These are phyloP conservation scores for Parotocinclus haroldoi DNA, from an alignment of 2,797 vertebrate genomes.

Conservation along the genomic window DNA sequence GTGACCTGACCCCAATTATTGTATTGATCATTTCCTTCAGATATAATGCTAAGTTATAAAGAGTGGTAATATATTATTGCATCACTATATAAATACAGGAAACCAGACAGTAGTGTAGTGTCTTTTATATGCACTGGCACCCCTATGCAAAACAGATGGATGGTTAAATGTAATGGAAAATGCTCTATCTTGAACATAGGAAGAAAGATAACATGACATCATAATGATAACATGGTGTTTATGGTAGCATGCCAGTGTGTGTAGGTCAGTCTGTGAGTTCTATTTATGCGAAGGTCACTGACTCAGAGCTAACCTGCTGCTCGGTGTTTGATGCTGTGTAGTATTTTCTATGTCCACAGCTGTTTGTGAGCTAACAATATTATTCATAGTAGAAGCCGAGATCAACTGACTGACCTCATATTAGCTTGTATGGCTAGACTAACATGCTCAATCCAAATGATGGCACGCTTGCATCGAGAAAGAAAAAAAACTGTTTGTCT, in stretches of 20 bases:
- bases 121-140: too few relatives aligned
- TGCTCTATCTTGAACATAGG: neutral
- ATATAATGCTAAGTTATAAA: too few relatives aligned
- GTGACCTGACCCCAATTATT: too few relatives aligned
- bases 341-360: neutral
- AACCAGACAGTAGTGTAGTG: neutral
- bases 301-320: neutral
- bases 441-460: too few relatives aligned
- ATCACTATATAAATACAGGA: neutral
- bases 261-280: neutral
- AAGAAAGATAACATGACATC: conserved; percentile 5
- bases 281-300: neutral
- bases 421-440: too few relatives aligned
- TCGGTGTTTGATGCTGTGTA: neutral
- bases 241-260: neutral
- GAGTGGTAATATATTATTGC: neutral
- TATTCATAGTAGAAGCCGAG: too few relatives aligned
- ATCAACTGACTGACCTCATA: too few relatives aligned
- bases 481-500: too few relatives aligned
- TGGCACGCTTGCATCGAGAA: too few relatives aligned
- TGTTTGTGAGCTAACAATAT: neutral
- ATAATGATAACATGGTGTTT: neutral
- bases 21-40: too few relatives aligned
- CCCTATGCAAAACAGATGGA: too few relatives aligned
- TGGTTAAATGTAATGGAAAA: conserved; percentile 5